Base-by-base conservation (phyloP, 37 sponge, comb jelly and placozoan genomes). In the Hexactinellida sp. region DNA sequence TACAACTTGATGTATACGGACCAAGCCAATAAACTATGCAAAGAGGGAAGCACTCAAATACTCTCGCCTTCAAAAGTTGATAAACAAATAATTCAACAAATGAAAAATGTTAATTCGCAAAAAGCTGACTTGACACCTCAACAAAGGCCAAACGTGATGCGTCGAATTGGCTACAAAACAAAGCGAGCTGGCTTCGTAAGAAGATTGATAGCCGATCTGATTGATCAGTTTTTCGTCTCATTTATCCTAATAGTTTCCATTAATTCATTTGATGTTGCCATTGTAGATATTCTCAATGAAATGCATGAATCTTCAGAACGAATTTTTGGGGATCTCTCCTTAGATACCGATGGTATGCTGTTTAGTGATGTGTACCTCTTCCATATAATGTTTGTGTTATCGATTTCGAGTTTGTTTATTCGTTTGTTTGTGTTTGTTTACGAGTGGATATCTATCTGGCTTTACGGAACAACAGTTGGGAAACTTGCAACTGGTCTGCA, bases 401-500 rank as follows among this genome's bases (percentile, higher is more conserved):
- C 76, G 13, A n/a, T 63, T n/a, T 63, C 76, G 30, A 63, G 76
- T n/a, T 25, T 63, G 30, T 25, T 63, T 63, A 63, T 63, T n/a
- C 76, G 76, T 63, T 3, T 63, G 5, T 63, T 63, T 28, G 76
- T 63, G 76, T 63, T n/a, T 63, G 76, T 63, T 63, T 63, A 63
- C 76, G 76, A 63, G 13, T 63, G 76, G 76, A 10, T 63, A 32
- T 63, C 76, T 7, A 28, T 63, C 3, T 63, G 76, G 76, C 30
- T 63, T 7, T 63, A 63, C 34, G 76, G 76, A 10, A 63, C 76
- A 63, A 63, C 76, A 63, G 13, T 63, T 28, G 76, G 76, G 13
- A 63, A 63, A n/a, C 25, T 63, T 1, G 13, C 30, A n/a, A n/a
- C 76, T 21, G 76, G 76, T 32, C 34, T 63, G 5, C 30, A 25